Evolutionary conservation across 35 echinoderm and acorn worm genomes (phyloP).

Genomic region (Ophioderma brevispina): DNA sequence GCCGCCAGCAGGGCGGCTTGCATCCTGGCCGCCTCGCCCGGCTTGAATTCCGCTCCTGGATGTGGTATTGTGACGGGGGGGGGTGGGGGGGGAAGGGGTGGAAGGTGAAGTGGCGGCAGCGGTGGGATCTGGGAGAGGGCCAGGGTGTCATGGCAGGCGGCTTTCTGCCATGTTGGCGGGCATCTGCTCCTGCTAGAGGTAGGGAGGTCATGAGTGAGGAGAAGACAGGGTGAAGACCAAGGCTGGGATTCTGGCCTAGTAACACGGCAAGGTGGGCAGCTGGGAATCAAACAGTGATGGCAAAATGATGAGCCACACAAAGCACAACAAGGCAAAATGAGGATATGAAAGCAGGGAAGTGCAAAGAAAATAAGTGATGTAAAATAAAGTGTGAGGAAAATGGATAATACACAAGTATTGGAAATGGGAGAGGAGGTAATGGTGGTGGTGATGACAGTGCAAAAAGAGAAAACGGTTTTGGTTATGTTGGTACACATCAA

Average conservation of each 20-base stretch:
- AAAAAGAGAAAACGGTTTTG: too few relatives aligned
- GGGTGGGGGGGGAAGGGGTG: too few relatives aligned
- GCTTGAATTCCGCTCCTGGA: conserved; percentile 45
- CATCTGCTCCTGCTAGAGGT: background rate
- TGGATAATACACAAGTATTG: too few relatives aligned
- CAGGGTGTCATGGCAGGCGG: conserved; percentile 7
- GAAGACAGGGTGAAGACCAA: background rate
- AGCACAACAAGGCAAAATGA: too few relatives aligned
- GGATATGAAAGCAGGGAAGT: too few relatives aligned
- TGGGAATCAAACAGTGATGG: background rate
- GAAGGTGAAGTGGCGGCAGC: background rate
- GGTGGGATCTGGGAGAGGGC: conserved; percentile 16
- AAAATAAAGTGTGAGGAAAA: too few relatives aligned
- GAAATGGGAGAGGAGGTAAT: too few relatives aligned
- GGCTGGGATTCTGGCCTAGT: conserved; percentile 40
- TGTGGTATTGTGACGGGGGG: conserved; percentile 41
- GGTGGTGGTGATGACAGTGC: too few relatives aligned
- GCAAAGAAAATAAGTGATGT: too few relatives aligned
- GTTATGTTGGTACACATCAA: too few relatives aligned
- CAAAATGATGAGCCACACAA: background rate
- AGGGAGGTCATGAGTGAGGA: conserved; percentile 5
- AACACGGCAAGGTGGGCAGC: conserved; percentile 38
- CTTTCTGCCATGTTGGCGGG: background rate
- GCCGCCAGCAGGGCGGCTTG: background rate
- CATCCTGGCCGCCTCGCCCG: conserved; percentile 26